Base-by-base conservation (phyloP, 92 coral and sea anemone species). In the Epizoanthus ramosus region DNA sequence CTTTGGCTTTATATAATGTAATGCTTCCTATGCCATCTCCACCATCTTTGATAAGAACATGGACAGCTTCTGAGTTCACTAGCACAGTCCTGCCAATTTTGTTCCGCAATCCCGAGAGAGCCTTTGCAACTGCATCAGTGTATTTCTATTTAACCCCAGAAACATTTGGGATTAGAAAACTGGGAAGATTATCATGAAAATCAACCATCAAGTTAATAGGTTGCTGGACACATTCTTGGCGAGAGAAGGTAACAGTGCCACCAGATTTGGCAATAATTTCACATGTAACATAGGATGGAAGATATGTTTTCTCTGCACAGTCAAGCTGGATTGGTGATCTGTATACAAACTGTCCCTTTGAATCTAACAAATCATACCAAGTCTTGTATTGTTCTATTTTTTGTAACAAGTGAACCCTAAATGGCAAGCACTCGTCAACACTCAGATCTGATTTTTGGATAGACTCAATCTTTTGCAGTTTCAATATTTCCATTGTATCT, bases 21-120 rank as follows among this genome's bases (percentile, higher is more conserved):
- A 81, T 68, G 68, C 68, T 68, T 15, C 85, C 79, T 24, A 81
- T 53, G 6, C 85, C 85, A 83, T 83, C 69, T 3, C 86, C 86
- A 83, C 86, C 86, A 70, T 83, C 86, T 70, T 83, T 83, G 41
- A 83, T 67, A 19, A 71, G 69, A 12, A 71, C 86, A 39, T 57
- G 24, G 16, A 83, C 61, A 2, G 63, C 17, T 58, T 58, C 63
- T 17, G 63, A 41, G 47, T 41, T n/a, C n/a, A n/a, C 47, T 41
- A 3, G n/a, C 22, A 6, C 22, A 58, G 2, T 58, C 5, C 23
- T 23, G 17, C 17, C 63, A 58, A 58, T 58, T 21, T 58, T 23
- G n/a, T 58, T 58, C 63, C 63, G 17, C 63, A 14, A 58, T 1
- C 63, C 17, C 63, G 63, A 58, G 23, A 14, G 18, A 23, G 74